Evolutionary conservation across 1,140 invertebrate genomes (phyloP).

Genomic region (Psilanteris sp.): DNA sequence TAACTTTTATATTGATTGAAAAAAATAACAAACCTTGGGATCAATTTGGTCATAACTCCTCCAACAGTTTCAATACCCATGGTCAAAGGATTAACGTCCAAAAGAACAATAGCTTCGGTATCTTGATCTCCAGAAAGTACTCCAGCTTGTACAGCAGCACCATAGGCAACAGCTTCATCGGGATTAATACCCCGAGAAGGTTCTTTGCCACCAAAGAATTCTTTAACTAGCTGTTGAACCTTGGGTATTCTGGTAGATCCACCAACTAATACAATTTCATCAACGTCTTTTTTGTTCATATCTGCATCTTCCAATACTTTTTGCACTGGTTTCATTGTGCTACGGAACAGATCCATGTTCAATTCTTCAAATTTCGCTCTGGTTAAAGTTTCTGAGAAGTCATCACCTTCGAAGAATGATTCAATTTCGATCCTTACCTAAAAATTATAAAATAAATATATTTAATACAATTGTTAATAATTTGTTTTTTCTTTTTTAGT

Average conservation of each 20-base stretch:
- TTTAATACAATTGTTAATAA: neutral
- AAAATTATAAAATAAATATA: constrained; percentile 11
- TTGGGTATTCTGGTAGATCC: constrained; percentile 99
- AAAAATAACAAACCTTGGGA: constrained; percentile 83
- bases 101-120: constrained; percentile 96
- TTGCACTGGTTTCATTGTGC: constrained; percentile 99
- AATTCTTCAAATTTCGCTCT: constrained; percentile 99
- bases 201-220: constrained; percentile 99
- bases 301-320: constrained; percentile 99
- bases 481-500: no score
- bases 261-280: constrained; percentile 99
- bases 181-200: constrained; percentile 99
- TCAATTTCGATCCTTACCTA: constrained; percentile 98
- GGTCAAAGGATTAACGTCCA: constrained; percentile 99
- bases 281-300: constrained; percentile 98
- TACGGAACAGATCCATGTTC: constrained; percentile 99
- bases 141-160: constrained; percentile 98
- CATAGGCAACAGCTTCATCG: constrained; percentile 98
- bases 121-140: constrained; percentile 94
- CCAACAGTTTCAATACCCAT: constrained; percentile 99
- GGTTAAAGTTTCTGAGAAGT: constrained; percentile 99
- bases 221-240: constrained; percentile 98
- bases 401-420: constrained; percentile 99
- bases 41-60: constrained; percentile 99
- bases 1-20: no score